These are phyloP conservation scores for Pantherophis guttatus DNA, from an alignment of 2,113 vertebrate genomes.

Conservation along the genomic window DNA sequence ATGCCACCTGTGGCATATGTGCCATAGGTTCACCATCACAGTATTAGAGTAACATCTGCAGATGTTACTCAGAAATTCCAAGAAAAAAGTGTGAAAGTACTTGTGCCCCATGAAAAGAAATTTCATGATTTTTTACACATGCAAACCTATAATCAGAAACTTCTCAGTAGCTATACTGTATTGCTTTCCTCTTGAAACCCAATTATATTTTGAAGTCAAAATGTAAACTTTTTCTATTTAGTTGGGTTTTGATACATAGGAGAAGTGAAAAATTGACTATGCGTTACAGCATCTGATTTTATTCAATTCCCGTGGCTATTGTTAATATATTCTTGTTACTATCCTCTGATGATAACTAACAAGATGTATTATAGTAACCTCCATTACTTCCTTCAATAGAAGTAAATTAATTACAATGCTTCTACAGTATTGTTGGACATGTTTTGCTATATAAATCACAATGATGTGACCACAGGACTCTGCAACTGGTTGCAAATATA, in stretches of 20 bases:
- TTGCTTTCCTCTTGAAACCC: neutral
- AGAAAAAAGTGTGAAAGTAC: neutral
- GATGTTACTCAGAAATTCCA: neutral
- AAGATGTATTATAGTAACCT: neutral
- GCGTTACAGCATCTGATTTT: neutral
- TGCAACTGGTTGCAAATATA: neutral
- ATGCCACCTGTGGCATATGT: too few species aligned
- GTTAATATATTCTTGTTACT: neutral
- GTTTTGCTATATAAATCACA: neutral
- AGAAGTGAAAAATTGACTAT: neutral
- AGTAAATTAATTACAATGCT: neutral
- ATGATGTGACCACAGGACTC: neutral
- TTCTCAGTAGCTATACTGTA: neutral
- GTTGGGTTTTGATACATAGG: neutral
- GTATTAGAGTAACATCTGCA: neutral
- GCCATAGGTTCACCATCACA: too few species aligned
- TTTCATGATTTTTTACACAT: neutral
- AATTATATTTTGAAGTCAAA: neutral
- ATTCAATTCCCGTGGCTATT: neutral
- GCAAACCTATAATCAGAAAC: neutral
- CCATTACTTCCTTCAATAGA: neutral
- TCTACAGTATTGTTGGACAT: too few species aligned
- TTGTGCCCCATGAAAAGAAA: neutral
- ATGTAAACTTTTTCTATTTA: neutral
- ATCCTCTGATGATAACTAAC: neutral